Evolutionary conservation across 2,797 vertebrate genomes (phyloP).

Genomic region (Loris lydekkerianus): DNA sequence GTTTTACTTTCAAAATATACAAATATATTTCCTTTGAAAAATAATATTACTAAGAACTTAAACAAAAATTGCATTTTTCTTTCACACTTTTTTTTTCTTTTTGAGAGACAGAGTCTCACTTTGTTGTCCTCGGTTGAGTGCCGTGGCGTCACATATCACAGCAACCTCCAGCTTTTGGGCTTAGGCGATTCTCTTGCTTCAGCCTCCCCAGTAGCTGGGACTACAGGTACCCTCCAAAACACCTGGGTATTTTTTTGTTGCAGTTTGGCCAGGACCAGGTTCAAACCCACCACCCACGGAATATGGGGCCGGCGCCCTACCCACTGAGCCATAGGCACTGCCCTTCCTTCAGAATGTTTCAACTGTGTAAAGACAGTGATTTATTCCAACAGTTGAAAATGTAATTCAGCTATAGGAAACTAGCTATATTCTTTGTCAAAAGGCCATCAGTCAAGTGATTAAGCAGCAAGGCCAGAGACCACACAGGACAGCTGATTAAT

Average conservation of each 20-base stretch:
- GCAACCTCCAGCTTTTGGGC: no score
- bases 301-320: no score
- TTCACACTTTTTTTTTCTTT: conserved; percentile 15
- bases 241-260: no score
- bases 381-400: conserved; percentile 10
- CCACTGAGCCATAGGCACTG: no score
- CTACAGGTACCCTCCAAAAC: no score
- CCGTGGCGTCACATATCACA: no score
- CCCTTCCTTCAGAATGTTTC: conserved; percentile 60
- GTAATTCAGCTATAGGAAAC: conserved; percentile 59
- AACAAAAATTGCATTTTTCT: conserved; percentile 43
- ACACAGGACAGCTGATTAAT: conserved; percentile 35
- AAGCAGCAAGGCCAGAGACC: conserved; percentile 46
- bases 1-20: conserved; percentile 62
- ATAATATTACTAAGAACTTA: not conserved
- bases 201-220: no score
- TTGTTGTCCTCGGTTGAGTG: no score
- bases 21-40: conserved; percentile 64
- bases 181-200: no score
- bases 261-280: no score
- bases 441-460: conserved; percentile 54
- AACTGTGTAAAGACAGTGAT: conserved; percentile 45
- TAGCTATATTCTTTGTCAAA: conserved; percentile 56
- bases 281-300: no score
- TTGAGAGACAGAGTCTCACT: no score